Evolutionary conservation across 2,113 vertebrate species (phyloP).

Genomic region (Erpornis zantholeuca): DNA sequence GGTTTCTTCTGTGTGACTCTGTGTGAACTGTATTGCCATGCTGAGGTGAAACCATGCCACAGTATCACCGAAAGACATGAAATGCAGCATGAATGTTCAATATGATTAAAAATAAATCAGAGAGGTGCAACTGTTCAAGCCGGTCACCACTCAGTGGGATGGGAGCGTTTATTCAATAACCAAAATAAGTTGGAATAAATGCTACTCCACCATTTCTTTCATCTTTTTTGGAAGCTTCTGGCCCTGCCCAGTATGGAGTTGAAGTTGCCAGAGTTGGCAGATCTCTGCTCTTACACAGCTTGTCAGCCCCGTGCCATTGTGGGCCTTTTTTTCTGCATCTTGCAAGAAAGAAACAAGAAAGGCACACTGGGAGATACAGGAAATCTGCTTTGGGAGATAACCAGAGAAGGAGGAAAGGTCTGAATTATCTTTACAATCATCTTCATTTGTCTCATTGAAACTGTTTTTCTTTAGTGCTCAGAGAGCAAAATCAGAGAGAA

Average conservation of each 20-base stretch:
- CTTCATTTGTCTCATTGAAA: constrained; percentile 29
- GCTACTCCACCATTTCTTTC: not conserved
- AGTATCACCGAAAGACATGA: not conserved
- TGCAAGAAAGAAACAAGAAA: not conserved
- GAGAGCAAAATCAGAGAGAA: constrained; percentile 5
- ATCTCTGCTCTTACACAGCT: not conserved
- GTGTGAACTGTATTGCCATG: not conserved
- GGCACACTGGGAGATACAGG: not conserved
- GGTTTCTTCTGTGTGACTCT: not conserved
- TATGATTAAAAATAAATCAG: not conserved
- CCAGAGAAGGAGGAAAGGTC: not conserved
- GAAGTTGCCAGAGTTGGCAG: not conserved
- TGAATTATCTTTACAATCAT: constrained; percentile 11
- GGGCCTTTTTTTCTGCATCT: not conserved
- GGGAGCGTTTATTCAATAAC: not conserved
- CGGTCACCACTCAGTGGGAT: not conserved
- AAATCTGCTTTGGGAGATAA: constrained; percentile 21
- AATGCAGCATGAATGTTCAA: not conserved
- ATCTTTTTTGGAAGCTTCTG: not conserved
- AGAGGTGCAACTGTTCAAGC: not conserved
- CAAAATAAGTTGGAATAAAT: not conserved
- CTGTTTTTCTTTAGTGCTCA: not conserved
- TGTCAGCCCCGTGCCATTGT: not conserved
- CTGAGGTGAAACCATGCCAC: not conserved
- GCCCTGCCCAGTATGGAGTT: not conserved